Percentiles rank a stretch among this genome's conserved stretches.
Evolutionary conservation across 1,140 invertebrate genomes (phyloP).

Genomic region (Sycophaga agraensis): DNA sequence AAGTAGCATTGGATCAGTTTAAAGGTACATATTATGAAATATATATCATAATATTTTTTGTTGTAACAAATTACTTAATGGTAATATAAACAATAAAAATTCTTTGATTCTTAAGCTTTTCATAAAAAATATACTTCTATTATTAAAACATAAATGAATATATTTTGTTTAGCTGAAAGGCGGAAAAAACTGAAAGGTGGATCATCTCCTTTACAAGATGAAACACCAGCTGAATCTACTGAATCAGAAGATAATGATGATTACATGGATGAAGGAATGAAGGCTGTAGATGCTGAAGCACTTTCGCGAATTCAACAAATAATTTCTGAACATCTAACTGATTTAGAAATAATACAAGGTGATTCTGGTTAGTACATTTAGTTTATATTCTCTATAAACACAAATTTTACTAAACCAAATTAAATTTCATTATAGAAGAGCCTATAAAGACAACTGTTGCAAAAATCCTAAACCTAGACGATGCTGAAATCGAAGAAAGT

Average conservation of each 20-base stretch:
- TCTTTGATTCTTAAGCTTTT: no score
- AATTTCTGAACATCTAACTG: slow-evolving; percentile 78
- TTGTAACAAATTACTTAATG: no score
- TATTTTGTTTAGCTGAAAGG: slow-evolving; percentile 59
- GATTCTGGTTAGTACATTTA: slow-evolving; percentile 43
- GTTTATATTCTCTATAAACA: not conserved
- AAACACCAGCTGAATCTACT: slow-evolving; percentile 57
- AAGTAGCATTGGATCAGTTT: slow-evolving; percentile 90
- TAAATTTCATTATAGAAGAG: slow-evolving; percentile 56
- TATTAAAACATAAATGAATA: no score
- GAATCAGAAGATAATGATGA: slow-evolving; percentile 64
- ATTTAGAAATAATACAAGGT: slow-evolving; percentile 66
- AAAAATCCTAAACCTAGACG: slow-evolving; percentile 69
- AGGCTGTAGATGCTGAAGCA: slow-evolving; percentile 71
- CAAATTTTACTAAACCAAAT: slow-evolving; percentile 3
- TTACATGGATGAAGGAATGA: slow-evolving; percentile 80
- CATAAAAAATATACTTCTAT: no score
- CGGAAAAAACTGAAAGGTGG: slow-evolving; percentile 62
- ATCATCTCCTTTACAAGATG: slow-evolving; percentile 64
- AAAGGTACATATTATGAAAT: slow-evolving; percentile 74
- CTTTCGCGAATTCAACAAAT: slow-evolving; percentile 76
- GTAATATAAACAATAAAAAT: no score
- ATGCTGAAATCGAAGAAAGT: slow-evolving; percentile 91
- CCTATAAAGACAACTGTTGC: slow-evolving; percentile 62
- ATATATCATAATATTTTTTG: not conserved